Conservation (phyloP, 2,113 vertebrate species). For the Empidonax traillii region DNA sequence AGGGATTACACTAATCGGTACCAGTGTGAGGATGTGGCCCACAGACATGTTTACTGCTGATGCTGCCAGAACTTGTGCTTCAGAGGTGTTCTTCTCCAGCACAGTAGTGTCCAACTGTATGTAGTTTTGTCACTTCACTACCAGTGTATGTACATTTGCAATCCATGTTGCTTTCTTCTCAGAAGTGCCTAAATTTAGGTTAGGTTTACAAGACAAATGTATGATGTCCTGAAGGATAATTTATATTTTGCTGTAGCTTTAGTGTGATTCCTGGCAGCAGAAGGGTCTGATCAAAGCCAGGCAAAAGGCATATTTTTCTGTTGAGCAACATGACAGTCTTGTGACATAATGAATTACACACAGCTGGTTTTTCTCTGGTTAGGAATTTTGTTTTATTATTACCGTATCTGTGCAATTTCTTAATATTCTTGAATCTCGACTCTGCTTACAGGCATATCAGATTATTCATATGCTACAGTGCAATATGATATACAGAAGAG, state of each 20-base stretch:
- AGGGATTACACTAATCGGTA: neutral
- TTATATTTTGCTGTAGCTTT: conserved; percentile 21
- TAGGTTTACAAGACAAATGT: neutral
- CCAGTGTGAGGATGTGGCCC: neutral
- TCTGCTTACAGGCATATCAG: conserved; percentile 19
- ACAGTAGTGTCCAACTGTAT: neutral
- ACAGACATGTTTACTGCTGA: neutral
- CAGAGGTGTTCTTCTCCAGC: neutral
- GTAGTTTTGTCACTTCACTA: neutral
- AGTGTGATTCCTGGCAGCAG: neutral
- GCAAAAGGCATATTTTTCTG: neutral
- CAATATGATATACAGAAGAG: conserved; percentile 15
- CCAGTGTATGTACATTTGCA: neutral
- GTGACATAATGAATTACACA: conserved; percentile 62
- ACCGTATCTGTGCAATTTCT: neutral
- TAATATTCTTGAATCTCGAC: conserved; percentile 20
- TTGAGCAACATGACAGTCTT: neutral
- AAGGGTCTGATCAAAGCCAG: conserved; percentile 20
- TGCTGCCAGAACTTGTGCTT: neutral
- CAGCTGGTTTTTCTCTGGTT: conserved; percentile 42
- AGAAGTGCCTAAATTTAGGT: neutral
- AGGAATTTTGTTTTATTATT: conserved; percentile 32
- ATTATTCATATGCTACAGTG: conserved; percentile 6
- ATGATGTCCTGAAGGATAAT: neutral
- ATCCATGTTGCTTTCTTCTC: neutral